A percentile compares a stretch with the other conserved stretches of the same genome.
Evolutionary conservation across 2,888 invertebrate species (phyloP).

Genomic region (Lycophotia porphyrea): DNA sequence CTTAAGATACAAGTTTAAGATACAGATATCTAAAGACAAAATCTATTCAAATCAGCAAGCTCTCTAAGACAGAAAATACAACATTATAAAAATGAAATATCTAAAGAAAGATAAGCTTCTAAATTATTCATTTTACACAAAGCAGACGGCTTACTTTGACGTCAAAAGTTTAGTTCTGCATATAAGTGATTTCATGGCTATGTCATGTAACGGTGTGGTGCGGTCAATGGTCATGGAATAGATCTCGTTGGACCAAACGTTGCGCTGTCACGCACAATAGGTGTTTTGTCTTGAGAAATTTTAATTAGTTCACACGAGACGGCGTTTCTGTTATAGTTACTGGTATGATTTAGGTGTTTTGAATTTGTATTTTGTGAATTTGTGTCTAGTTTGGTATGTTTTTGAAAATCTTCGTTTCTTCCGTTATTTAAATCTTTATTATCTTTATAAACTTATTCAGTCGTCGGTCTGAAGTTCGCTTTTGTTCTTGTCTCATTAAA

Average conservation of each 20-base stretch:
- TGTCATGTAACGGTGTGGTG: conserved; percentile 70
- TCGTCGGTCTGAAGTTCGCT: not conserved
- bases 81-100: conserved; percentile 9
- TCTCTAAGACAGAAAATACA: not conserved
- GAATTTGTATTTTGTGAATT: conserved; percentile 17
- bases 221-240: conserved; percentile 77
- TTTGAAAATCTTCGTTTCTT: not conserved
- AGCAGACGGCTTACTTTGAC: conserved; percentile 32
- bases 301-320: conserved; percentile 79
- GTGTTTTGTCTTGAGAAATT: conserved; percentile 76
- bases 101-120: conserved; percentile 9
- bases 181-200: conserved; percentile 66
- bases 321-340: conserved; percentile 46
- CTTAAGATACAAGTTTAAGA: not conserved
- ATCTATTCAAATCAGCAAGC: conserved; percentile 27
- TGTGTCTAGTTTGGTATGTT: not conserved
- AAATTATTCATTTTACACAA: conserved; percentile 34
- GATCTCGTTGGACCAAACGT: conserved; percentile 69
- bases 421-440: not conserved
- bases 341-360: conserved; percentile 58
- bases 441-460: not conserved
- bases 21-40: conserved; percentile 14
- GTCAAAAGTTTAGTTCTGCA: conserved; percentile 61
- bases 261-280: conserved; percentile 79
- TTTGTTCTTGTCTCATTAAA: not conserved